Percentiles rank a stretch among this genome's conserved stretches.
Evolutionary conservation across 2,797 vertebrate species (phyloP).

Genomic region (Microctenopoma steveboyesi): DNA sequence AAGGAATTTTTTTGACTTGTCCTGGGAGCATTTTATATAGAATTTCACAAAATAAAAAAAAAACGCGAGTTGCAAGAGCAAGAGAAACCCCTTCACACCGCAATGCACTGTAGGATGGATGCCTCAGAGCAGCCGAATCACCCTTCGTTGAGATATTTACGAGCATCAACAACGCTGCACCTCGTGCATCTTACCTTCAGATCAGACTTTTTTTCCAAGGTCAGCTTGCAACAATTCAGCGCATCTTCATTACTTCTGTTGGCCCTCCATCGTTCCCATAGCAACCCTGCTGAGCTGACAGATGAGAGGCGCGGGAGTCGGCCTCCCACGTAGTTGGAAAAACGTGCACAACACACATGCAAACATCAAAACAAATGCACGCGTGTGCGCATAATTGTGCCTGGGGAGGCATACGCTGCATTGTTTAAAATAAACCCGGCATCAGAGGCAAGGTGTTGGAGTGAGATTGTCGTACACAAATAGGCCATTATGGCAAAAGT

Average conservation of each 20-base stretch:
- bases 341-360: slow-evolving; percentile 28
- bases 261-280: slow-evolving; percentile 80
- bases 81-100: slow-evolving; percentile 1
- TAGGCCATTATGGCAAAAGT: slow-evolving; percentile 79
- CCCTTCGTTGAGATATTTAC: slow-evolving; percentile 3
- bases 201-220: slow-evolving; percentile 72
- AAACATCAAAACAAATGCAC: slow-evolving; percentile 33
- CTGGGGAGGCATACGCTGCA: slow-evolving; percentile 62
- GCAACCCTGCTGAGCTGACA: slow-evolving; percentile 80
- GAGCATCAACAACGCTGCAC: background rate
- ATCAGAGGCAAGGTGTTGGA: slow-evolving; percentile 71
- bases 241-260: slow-evolving; percentile 76
- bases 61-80: background rate
- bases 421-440: slow-evolving; percentile 81
- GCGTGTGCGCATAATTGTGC: slow-evolving; percentile 51
- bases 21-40: background rate
- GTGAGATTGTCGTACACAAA: slow-evolving; percentile 77
- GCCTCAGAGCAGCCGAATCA: background rate
- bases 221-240: slow-evolving; percentile 74
- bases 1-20: background rate
- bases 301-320: slow-evolving; percentile 75
- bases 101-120: slow-evolving; percentile 23
- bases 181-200: slow-evolving; percentile 34
- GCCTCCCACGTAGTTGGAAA: slow-evolving; percentile 70
- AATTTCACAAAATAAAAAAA: background rate